These are phyloP conservation scores for Nudaria mundana DNA, from an alignment of 2,888 invertebrate genomes.

Conservation along the genomic window DNA sequence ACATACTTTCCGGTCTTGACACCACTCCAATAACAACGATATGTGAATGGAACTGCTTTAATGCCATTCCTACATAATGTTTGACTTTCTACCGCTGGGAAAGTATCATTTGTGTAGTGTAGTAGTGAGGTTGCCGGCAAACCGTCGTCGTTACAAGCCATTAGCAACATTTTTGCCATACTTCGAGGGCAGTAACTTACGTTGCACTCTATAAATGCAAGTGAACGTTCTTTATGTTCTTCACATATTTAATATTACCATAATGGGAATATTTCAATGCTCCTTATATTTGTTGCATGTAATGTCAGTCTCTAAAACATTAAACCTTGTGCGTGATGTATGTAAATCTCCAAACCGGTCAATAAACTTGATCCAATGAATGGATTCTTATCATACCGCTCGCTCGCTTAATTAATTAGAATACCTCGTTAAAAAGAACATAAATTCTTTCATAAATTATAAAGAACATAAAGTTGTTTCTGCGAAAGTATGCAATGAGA, in stretches of 20 bases:
- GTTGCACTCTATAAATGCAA: slow-evolving; percentile 30
- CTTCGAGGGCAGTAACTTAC: slow-evolving; percentile 42
- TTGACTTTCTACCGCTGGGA: slow-evolving; percentile 73
- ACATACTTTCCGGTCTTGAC: slow-evolving; percentile 63
- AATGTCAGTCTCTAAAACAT: slow-evolving; percentile 17
- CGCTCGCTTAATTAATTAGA: slow-evolving; percentile 38
- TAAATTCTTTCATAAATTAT: slow-evolving; percentile 41
- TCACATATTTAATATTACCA: slow-evolving; percentile 44
- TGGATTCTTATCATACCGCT: slow-evolving; percentile 38
- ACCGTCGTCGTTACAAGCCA: slow-evolving; percentile 56
- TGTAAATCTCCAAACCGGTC: slow-evolving; percentile 38
- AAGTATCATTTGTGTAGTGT: slow-evolving; percentile 64
- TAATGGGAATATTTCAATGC: slow-evolving; percentile 40
- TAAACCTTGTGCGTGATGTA: slow-evolving; percentile 23
- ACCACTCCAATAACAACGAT: slow-evolving; percentile 63
- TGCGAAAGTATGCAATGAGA: slow-evolving; percentile 22
- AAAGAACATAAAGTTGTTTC: slow-evolving; percentile 38
- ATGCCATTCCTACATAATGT: slow-evolving; percentile 63
- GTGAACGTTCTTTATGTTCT: slow-evolving; percentile 45
- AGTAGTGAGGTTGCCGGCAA: slow-evolving; percentile 54
- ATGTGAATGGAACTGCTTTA: slow-evolving; percentile 58
- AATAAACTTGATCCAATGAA: slow-evolving; percentile 32
- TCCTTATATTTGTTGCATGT: slow-evolving; percentile 22
- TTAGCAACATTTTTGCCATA: slow-evolving; percentile 59
- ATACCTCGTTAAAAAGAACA: slow-evolving; percentile 42